Evolutionary conservation across 2,888 invertebrate species (phyloP), one percentile per base, ranked within the genome.

Genomic region (Cordilura impudica): DNA sequence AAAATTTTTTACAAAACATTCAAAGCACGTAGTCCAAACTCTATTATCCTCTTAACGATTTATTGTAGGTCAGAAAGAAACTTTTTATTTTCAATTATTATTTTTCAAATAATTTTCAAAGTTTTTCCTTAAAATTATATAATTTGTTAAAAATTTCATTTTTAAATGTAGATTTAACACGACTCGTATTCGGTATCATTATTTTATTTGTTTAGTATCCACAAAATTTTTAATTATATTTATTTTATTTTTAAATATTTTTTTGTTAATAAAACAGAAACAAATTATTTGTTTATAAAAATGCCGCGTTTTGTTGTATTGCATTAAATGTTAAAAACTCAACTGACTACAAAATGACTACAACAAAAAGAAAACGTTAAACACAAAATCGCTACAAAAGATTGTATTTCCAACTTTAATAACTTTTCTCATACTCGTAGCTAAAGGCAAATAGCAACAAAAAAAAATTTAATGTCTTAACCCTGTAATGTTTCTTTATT

Each of bases 311-410:
- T 81, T 84, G 86, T 85, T 86, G 86, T 87, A 85, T 84, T 84
- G 81, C 85, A 84, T 84, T 84, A 84, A 86, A 87, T 87, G 87
- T 86, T 87, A 84, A 83, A 87, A 87, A 87, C 86, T 87, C 87
- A 86, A 87, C 87, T 87, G 86, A 85, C 83, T 82, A n/a, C 84
- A 81, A 84, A 83, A 83, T 84, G 83, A 83, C 83, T 82, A 78
- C 65, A 72, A 79, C 63, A 77, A 69, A 72, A 73, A 35, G 61
- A 67, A 76, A 75, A 66, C 72, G 60, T 63, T 58, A 29, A 73
- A 73, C 54, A 66, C 66, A 23, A 47, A 69, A 26, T n/a, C 54
- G 6, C 60, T 14, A 26, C 47, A 39, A 58, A 47, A 58, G 19
- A 35, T 54, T 21, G 43, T 39, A 16, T n/a, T n/a, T 39, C 12